Evolutionary conservation across 2,797 vertebrate genomes (phyloP).

Genomic region (Melanotaenia nigrans): DNA sequence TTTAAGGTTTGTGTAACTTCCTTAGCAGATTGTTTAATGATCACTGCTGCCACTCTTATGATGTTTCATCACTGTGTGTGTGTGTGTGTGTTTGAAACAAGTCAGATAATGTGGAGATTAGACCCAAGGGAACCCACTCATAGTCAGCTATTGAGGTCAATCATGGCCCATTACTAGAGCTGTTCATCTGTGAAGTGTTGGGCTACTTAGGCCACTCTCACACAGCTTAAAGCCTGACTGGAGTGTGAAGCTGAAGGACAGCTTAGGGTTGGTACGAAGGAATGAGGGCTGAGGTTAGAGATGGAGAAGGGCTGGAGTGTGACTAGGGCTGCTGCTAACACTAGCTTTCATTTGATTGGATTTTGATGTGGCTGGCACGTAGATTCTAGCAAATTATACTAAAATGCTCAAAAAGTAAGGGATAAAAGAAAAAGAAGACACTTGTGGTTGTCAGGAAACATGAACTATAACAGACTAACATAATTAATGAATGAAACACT

Average conservation of each 20-base stretch:
- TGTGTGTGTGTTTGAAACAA: constrained; percentile 43
- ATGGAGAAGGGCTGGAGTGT: constrained; percentile 44
- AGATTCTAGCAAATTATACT: constrained; percentile 18
- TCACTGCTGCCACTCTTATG: constrained; percentile 49
- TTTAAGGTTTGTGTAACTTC: constrained; percentile 41
- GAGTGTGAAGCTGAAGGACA: constrained; percentile 63
- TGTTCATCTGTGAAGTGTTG: constrained; percentile 79
- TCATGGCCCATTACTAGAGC: constrained; percentile 76
- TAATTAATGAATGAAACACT: background rate
- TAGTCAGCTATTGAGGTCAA: constrained; percentile 71
- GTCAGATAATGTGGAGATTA: constrained; percentile 75
- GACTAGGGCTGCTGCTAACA: constrained; percentile 43
- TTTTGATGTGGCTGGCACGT: background rate
- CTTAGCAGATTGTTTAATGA: constrained; percentile 43
- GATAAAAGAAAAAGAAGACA: constrained; percentile 16
- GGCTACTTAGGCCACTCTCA: constrained; percentile 80
- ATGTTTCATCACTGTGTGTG: constrained; percentile 46
- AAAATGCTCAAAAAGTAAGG: constrained; percentile 11
- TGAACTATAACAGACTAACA: constrained; percentile 1
- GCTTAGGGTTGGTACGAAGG: constrained; percentile 35
- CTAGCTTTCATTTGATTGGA: constrained; percentile 24
- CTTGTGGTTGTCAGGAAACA: constrained; percentile 3
- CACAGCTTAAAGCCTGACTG: constrained; percentile 72
- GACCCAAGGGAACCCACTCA: constrained; percentile 67
- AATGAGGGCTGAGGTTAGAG: constrained; percentile 34